A percentile compares a stretch with the other conserved stretches of the same genome.
phyloP scores from a whole-genome alignment of 2,797 vertebrate species.

The Falco columbarius region DNA sequence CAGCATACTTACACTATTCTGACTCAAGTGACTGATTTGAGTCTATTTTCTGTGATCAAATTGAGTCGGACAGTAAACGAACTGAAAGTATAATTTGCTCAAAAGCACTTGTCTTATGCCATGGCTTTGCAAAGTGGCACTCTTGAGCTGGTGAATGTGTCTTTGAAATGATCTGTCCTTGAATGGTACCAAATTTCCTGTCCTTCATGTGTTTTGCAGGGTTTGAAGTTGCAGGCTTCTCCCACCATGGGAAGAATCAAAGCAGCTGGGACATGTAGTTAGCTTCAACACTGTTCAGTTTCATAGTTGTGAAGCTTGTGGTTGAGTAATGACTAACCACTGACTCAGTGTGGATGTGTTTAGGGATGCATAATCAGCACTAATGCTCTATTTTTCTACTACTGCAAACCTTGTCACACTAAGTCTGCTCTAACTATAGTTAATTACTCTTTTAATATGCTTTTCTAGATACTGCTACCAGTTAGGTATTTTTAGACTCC shows the following conservation, averaged over 20 bases:
- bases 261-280: background rate
- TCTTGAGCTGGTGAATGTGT: background rate
- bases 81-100: background rate
- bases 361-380: constrained; percentile 39
- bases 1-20: background rate
- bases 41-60: background rate
- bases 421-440: background rate
- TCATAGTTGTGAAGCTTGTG: background rate
- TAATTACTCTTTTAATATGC: background rate
- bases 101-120: background rate
- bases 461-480: background rate
- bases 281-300: background rate
- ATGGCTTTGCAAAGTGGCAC: background rate
- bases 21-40: background rate
- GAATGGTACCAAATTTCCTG: background rate
- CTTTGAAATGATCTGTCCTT: background rate
- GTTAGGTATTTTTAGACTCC: background rate
- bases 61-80: background rate
- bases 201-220: background rate
- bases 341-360: constrained; percentile 35
- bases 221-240: background rate
- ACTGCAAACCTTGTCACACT: constrained; percentile 3
- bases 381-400: constrained; percentile 17
- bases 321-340: constrained; percentile 36
- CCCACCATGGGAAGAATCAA: background rate